Evolutionary conservation across 2,797 vertebrate genomes (phyloP).

Genomic region (Bovichtus diacanthus): DNA sequence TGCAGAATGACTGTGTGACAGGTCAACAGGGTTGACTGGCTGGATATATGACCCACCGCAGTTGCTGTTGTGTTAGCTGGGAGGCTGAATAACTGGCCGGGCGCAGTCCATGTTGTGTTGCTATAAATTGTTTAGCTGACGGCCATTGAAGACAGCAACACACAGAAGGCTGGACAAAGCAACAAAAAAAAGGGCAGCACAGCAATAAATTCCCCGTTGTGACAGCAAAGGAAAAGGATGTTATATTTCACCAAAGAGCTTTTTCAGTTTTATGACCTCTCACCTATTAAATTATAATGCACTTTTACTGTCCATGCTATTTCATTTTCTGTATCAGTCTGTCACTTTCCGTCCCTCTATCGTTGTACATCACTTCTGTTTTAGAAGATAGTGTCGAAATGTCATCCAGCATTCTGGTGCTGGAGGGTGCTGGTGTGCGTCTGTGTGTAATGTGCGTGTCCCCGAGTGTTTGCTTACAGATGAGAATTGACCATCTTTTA

Average conservation of each 20-base stretch:
- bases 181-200: constrained; percentile 43
- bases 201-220: constrained; percentile 47
- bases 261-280: constrained; percentile 21
- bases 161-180: constrained; percentile 51
- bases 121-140: constrained; percentile 65
- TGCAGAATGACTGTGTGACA: constrained; percentile 27
- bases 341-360: constrained; percentile 14
- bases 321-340: constrained; percentile 26
- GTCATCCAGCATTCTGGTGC: background rate
- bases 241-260: constrained; percentile 37
- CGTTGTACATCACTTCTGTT: background rate
- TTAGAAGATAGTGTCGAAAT: constrained; percentile 14
- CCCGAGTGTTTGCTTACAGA: constrained; percentile 7
- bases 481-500: constrained; percentile 19
- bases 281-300: constrained; percentile 53
- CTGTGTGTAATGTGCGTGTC: background rate
- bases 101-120: constrained; percentile 40
- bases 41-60: constrained; percentile 50
- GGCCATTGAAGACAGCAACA: constrained; percentile 43
- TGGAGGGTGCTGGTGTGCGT: constrained; percentile 12
- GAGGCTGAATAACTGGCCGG: constrained; percentile 47
- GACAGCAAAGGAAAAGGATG: constrained; percentile 42
- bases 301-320: constrained; percentile 20
- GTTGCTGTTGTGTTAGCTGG: constrained; percentile 48
- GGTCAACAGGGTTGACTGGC: constrained; percentile 39